phyloP scores from a whole-genome alignment of 2,888 invertebrate species.

The Clostera curtula region DNA sequence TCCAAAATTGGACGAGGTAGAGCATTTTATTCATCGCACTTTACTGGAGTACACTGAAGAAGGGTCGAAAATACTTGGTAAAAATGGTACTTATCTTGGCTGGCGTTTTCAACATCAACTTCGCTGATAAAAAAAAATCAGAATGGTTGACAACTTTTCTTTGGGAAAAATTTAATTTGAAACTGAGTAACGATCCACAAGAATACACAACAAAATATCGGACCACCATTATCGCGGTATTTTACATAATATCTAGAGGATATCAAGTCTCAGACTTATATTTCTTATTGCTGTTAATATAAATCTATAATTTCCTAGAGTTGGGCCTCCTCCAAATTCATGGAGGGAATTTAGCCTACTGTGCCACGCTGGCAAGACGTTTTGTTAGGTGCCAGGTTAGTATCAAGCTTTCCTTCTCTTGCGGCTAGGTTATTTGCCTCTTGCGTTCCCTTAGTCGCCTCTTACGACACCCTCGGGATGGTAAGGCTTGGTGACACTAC shows the following conservation, averaged over 20 bases:
- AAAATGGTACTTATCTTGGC: slow-evolving; percentile 17
- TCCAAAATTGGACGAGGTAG: slow-evolving; percentile 22
- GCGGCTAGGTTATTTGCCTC: no score
- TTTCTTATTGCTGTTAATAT: no score
- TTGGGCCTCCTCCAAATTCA: no score
- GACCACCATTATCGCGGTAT: slow-evolving; percentile 13
- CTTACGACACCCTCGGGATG: no score
- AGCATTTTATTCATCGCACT: slow-evolving; percentile 24
- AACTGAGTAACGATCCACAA: slow-evolving; percentile 5
- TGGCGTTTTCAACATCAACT: slow-evolving; percentile 20
- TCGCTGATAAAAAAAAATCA: slow-evolving; percentile 17
- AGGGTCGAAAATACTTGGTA: slow-evolving; percentile 21
- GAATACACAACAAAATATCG: slow-evolving; percentile 13
- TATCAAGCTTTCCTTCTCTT: no score
- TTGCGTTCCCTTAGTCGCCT: no score
- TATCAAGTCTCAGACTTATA: slow-evolving; percentile 13
- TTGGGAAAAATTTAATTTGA: slow-evolving; percentile 18
- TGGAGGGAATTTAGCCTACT: no score
- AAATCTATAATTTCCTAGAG: no score
- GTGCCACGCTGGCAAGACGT: no score
- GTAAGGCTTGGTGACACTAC: no score
- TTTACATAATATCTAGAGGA: slow-evolving; percentile 7
- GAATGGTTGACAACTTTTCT: slow-evolving; percentile 16
- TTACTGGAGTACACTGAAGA: slow-evolving; percentile 18
- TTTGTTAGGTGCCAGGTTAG: no score